Base-by-base conservation (phyloP, 1,140 invertebrate genomes). In the Halyomorpha halys region DNA sequence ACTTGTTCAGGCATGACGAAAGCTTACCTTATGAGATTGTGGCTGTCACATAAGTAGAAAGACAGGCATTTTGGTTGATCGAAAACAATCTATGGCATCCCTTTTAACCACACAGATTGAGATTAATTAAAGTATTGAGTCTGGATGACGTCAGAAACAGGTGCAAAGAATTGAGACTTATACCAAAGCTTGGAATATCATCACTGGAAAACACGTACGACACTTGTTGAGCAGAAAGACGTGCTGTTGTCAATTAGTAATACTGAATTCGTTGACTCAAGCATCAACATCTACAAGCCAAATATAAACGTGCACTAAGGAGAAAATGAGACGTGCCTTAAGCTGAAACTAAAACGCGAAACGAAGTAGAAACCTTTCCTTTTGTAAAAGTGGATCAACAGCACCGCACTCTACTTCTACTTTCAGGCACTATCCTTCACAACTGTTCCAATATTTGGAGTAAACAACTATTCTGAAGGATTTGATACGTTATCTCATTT, bases 131-230 rank as follows among this genome's bases (percentile, higher is more conserved):
- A 56, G 53, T 56, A 56, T 15, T 27, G 34, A 39, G 34, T 25
- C 4, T 56, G 53, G 6, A 15, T 56, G 53, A 56, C 53, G 53
- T 56, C 53, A 56, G 53, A 56, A 56, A 56, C 53, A 56, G 53
- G 53, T 56, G 53, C 23, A 16, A 56, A 19, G 53, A 23, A 56
- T 56, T 25, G 8, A 27, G 53, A 21, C 18, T 21, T 16, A 25
- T 25, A 19, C 27, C 47, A 2, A 19, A 16, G 5, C 47, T 49
- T 21, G 1, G n/a, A 16, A 19, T 49, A 49, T 49, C 47, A 19
- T 49, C 47, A 49, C 21, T 21, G n/a, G n/a, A 49, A 49, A 21
- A 49, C 47, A 19, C 47, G 21, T 49, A 49, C n/a, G 47, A 49
- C 47, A 49, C 47, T 49, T 49, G 47, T 49, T 49, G 47, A 49